A percentile compares a stretch with the other conserved stretches of the same genome.
Evolutionary conservation across 2,888 invertebrate species (phyloP).

Genomic region (Nemurella pictetii): DNA sequence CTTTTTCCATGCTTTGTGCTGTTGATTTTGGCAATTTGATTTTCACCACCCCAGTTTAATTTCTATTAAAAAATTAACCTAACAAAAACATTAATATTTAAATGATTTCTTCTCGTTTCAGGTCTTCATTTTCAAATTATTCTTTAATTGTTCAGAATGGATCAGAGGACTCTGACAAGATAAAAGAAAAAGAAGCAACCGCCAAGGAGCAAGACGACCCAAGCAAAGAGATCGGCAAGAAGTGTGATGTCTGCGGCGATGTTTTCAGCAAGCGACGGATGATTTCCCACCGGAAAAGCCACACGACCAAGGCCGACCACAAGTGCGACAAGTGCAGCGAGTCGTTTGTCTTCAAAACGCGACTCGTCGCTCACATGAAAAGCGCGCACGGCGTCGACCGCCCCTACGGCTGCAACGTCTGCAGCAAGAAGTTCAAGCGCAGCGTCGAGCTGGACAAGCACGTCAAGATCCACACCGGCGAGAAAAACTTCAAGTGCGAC

Average conservation of each 20-base stretch:
- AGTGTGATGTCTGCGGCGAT: slow-evolving; percentile 24
- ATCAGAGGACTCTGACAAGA: slow-evolving; percentile 4
- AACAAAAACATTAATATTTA: background rate
- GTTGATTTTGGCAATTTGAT: too few relatives aligned
- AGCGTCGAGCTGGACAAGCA: slow-evolving; percentile 26
- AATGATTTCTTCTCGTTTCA: slow-evolving; percentile 20
- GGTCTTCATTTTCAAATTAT: slow-evolving; percentile 28
- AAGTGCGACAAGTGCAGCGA: slow-evolving; percentile 51
- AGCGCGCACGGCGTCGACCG: slow-evolving; percentile 48
- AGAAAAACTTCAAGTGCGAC: slow-evolving; percentile 47
- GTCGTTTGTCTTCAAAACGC: slow-evolving; percentile 51
- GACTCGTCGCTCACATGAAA: slow-evolving; percentile 48
- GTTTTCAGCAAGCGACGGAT: slow-evolving; percentile 14
- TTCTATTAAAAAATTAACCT: background rate
- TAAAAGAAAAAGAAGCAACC: background rate
- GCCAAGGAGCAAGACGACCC: background rate
- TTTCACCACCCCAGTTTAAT: background rate
- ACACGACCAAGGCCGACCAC: slow-evolving; percentile 50
- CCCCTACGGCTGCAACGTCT: slow-evolving; percentile 48
- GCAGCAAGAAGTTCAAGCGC: slow-evolving; percentile 44
- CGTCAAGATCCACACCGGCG: slow-evolving; percentile 46
- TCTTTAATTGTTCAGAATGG: slow-evolving; percentile 24
- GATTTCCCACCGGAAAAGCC: slow-evolving; percentile 23
- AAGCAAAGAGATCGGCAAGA: background rate
- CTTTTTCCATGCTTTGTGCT: too few relatives aligned